Conservation (phyloP, 2,888 invertebrate genomes). For the Xestoiulus laeticollis region DNA sequence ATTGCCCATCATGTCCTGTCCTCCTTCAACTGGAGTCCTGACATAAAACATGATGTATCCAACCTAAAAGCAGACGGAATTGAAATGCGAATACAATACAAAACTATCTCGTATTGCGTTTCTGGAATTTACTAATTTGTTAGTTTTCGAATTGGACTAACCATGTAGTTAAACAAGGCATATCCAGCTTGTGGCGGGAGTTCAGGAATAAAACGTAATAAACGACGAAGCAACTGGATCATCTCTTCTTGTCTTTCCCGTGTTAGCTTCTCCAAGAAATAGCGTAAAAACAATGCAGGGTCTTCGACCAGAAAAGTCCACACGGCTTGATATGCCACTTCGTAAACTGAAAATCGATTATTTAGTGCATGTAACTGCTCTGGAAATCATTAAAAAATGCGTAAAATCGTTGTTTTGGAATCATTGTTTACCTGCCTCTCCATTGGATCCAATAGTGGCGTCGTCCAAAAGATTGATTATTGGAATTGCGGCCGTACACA, state of each 20-base stretch:
- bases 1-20: constrained; percentile 92
- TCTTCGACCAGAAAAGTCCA: constrained; percentile 99
- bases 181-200: constrained; percentile 98
- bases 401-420: constrained; percentile 62
- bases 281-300: constrained; percentile 92
- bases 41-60: constrained; percentile 99
- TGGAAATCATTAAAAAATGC: not conserved
- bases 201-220: constrained; percentile 91
- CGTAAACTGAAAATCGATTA: constrained; percentile 68
- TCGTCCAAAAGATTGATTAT: constrained; percentile 95
- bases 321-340: constrained; percentile 77
- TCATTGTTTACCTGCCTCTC: constrained; percentile 78
- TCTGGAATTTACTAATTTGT: not conserved
- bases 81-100: constrained; percentile 7
- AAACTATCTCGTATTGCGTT: not conserved
- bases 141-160: constrained; percentile 58
- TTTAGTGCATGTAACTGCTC: not conserved
- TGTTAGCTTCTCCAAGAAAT: constrained; percentile 94
- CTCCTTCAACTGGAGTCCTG: constrained; percentile 92
- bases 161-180: constrained; percentile 97
- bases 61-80: constrained; percentile 66
- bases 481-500: constrained; percentile 95
- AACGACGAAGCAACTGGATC: constrained; percentile 88
- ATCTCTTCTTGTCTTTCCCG: constrained; percentile 92
- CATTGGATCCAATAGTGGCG: constrained; percentile 92